Evolutionary conservation across 2,797 vertebrate species (phyloP), one percentile per base, ranked within the genome.

Genomic region (Setipinna tenuifilis): DNA sequence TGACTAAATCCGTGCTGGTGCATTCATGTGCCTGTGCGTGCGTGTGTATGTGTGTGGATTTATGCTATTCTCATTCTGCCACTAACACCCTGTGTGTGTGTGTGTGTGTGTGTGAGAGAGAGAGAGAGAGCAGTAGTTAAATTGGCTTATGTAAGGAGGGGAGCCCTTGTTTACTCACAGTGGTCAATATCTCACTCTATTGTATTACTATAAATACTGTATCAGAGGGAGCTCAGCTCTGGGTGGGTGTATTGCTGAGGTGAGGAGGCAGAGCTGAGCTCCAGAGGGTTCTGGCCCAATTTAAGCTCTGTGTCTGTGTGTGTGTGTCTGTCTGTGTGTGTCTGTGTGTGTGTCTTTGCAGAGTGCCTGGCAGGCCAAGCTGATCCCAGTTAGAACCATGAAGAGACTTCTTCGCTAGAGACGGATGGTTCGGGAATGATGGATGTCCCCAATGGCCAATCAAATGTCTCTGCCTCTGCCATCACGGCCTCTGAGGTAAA

Each of bases 371-470:
- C 92, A 91, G 92, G 94, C 94, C 84, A 41, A 91, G 92, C 93
- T 95, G 93, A 94, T 95, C 89, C 88, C 95, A 93, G 93, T 94
- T 90, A 91, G 93, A 95, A 96, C 94, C 95, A 96, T 96, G 96
- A 96, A 91, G 89, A 93, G 87, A 89, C 92, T 95, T 83, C 89
- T 95, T 92, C 90, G 91, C 75, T 95, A 94, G 86, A 92, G 93
- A 90, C 95, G 87, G 90, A 95, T 97, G 97, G 94, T 97, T 96
- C 95, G 95, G 95, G 93, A 97, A 98, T 95, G 87, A 99, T 99
- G 98, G 98, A 98, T 93, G 94, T 98, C 87, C 96, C 95, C 92
- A 99, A 99, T 93, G 98, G 98, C 91, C 98, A 97, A 93, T 92
- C 95, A 91, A 94, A 94, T 93, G 94, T 90, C 94, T 94, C 94